Evolutionary conservation across 2,113 vertebrate species (phyloP).

Genomic region (Pseudorhombus dupliciocellatus): DNA sequence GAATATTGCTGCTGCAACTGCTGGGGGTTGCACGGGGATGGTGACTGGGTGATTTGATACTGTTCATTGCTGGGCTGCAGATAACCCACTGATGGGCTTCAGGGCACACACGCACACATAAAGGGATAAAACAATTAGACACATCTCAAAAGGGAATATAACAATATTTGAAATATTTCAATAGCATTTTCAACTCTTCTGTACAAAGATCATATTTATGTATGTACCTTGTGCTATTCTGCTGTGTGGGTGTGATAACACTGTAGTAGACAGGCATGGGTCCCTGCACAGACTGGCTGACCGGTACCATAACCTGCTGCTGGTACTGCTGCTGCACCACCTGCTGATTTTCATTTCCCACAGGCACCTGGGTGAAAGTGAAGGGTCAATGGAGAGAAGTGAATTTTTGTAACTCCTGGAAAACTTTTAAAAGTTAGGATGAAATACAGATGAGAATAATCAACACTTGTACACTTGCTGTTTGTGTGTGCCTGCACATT

Average conservation of each 20-base stretch:
- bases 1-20: constrained; percentile 99
- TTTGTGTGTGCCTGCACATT: not conserved
- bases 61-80: constrained; percentile 94
- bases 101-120: constrained; percentile 27
- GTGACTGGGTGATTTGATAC: constrained; percentile 95
- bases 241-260: constrained; percentile 93
- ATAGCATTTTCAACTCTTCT: not conserved
- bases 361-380: constrained; percentile 86
- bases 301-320: constrained; percentile 94
- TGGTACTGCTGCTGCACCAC: constrained; percentile 96
- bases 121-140: not conserved
- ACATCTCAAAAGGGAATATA: not conserved
- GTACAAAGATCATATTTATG: not conserved
- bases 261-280: constrained; percentile 96
- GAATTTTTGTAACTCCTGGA: not conserved
- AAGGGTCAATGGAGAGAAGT: not conserved
- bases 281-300: constrained; percentile 94
- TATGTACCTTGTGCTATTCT: constrained; percentile 92
- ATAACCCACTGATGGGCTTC: constrained; percentile 92
- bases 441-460: not conserved
- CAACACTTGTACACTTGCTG: not conserved
- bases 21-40: constrained; percentile 93
- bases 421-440: not conserved
- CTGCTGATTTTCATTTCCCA: constrained; percentile 92
- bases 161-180: not conserved